Conservation (phyloP, 64 coral and sea anemone genomes). For the Platygyra sinensis region DNA sequence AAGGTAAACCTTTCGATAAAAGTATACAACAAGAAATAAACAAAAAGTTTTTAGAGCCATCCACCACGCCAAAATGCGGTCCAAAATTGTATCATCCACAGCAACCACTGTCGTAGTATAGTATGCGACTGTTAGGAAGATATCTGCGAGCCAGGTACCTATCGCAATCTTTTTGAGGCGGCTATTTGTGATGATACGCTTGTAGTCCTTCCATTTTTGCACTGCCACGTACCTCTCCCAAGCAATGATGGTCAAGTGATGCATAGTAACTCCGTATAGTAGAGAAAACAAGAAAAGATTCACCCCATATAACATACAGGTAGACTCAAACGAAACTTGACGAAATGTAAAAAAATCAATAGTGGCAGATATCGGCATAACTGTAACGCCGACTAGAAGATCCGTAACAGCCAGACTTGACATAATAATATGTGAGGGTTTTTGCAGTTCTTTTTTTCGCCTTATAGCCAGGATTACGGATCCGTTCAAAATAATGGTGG, state of each 20-base stretch:
- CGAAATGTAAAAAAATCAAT: neutral
- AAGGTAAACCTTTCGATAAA: neutral
- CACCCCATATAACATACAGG: neutral
- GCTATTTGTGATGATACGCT: neutral
- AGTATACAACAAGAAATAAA: neutral
- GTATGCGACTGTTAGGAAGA: neutral
- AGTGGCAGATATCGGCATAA: neutral
- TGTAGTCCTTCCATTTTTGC: slow-evolving; percentile 19
- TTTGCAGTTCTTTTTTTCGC: slow-evolving; percentile 1
- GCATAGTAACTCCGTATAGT: neutral
- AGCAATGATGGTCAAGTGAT: neutral
- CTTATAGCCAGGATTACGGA: neutral
- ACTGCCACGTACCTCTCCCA: slow-evolving; percentile 14
- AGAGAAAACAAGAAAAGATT: neutral
- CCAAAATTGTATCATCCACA: neutral
- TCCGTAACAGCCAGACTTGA: slow-evolving; percentile 1
- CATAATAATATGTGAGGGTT: neutral
- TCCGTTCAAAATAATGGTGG: neutral
- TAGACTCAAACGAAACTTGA: neutral
- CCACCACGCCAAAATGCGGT: neutral
- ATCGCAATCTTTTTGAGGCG: neutral
- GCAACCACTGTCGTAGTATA: neutral
- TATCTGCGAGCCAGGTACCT: neutral
- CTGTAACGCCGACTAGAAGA: neutral
- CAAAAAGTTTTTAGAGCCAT: no score